Conservation (phyloP, 2,797 vertebrate species). For the Lutjanus campechanus region DNA sequence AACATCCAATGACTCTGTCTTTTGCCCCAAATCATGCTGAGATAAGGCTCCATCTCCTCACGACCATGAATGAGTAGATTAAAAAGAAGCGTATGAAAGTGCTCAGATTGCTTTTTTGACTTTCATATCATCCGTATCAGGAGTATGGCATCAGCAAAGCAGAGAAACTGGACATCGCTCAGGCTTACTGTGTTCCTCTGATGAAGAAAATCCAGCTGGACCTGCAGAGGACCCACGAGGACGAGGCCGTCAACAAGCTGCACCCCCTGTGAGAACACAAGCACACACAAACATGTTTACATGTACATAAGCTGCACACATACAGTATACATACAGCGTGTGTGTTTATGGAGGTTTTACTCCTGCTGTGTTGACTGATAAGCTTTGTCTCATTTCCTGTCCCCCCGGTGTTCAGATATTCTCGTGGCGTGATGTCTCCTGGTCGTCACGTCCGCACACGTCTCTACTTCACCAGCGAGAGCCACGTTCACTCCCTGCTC, state of each 20-base stretch:
- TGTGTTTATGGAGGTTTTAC: not conserved
- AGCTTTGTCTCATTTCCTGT: conserved; percentile 9
- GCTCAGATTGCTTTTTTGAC: not conserved
- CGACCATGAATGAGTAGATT: not conserved
- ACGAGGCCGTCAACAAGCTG: conserved; percentile 97
- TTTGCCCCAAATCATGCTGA: not conserved
- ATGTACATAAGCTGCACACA: conserved; percentile 1
- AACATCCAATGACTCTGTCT: not conserved
- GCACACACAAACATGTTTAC: not conserved
- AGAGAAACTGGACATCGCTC: conserved; percentile 96
- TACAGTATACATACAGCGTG: not conserved
- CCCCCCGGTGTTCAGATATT: conserved; percentile 87
- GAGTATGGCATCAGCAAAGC: conserved; percentile 95
- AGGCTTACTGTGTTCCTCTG: conserved; percentile 96
- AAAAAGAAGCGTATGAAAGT: not conserved
- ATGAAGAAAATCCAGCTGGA: conserved; percentile 96
- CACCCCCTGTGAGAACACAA: conserved; percentile 92
- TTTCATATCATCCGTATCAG: conserved; percentile 69
- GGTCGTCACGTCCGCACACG: conserved; percentile 96
- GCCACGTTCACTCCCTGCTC: conserved; percentile 97
- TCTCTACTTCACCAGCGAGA: conserved; percentile 98
- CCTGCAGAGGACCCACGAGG: conserved; percentile 96
- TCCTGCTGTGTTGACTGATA: conserved; percentile 32
- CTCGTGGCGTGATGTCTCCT: conserved; percentile 96
- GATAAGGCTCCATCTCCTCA: not conserved